Conservation (phyloP, 2,113 vertebrate genomes). For the Pygathrix nemaeus region DNA sequence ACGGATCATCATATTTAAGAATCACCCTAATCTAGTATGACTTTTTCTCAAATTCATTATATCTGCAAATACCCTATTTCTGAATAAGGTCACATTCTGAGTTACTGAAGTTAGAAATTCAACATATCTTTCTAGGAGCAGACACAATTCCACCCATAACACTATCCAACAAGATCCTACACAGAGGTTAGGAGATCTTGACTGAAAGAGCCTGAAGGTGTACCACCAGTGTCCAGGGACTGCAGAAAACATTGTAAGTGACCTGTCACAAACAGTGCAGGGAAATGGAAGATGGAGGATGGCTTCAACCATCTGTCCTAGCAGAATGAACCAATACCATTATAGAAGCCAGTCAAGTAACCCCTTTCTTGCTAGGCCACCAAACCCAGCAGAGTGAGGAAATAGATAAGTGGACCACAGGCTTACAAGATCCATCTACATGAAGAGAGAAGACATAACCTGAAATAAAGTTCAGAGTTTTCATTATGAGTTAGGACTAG, state of each 20-base stretch:
- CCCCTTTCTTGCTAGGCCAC: background rate
- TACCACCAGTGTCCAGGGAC: background rate
- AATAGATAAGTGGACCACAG: background rate
- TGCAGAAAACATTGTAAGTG: background rate
- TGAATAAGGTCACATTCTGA: background rate
- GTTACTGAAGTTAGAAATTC: background rate
- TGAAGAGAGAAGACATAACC: background rate
- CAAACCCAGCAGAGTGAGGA: background rate
- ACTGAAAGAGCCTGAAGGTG: background rate
- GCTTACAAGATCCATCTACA: background rate
- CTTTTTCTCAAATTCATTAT: background rate
- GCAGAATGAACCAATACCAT: background rate
- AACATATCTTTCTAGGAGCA: background rate
- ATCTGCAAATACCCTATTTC: background rate
- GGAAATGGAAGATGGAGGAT: background rate
- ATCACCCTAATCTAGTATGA: background rate
- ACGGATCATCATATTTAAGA: background rate
- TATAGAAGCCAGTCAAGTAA: background rate
- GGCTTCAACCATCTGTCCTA: background rate
- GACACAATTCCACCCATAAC: background rate
- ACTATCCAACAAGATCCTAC: background rate
- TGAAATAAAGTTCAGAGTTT: background rate
- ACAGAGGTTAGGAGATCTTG: background rate
- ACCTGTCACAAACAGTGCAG: background rate
- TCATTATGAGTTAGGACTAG: background rate